Conservation (phyloP, 2,797 vertebrate genomes). For the Gila robusta region DNA sequence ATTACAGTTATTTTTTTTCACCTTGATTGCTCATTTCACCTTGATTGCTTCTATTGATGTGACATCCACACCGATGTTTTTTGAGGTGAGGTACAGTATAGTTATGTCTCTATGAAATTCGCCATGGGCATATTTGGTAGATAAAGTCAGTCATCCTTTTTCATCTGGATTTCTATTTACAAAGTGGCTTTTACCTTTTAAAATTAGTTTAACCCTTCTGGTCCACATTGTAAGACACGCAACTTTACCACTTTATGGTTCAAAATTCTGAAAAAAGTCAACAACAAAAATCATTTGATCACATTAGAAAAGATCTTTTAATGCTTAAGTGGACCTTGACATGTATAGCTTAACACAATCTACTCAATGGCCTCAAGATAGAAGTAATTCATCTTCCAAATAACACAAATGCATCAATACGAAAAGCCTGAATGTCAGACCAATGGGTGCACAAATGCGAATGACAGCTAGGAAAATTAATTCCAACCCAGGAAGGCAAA, state of each 20-base stretch:
- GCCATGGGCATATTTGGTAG: neutral
- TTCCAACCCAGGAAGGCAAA: neutral
- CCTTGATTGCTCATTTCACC: neutral
- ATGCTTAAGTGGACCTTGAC: conserved; percentile 41
- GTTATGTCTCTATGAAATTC: conserved; percentile 20
- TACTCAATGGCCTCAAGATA: conserved; percentile 42
- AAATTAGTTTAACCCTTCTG: conserved; percentile 51
- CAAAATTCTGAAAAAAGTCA: conserved; percentile 35
- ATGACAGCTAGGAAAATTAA: conserved; percentile 6
- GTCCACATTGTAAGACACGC: conserved; percentile 23
- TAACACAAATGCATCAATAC: conserved; percentile 28
- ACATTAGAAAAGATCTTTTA: conserved; percentile 47
- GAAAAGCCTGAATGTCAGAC: conserved; percentile 34
- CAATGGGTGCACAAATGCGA: neutral
- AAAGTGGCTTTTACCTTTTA: conserved; percentile 59
- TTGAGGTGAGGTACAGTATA: conserved; percentile 9
- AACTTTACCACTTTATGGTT: conserved; percentile 51
- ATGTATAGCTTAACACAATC: conserved; percentile 56
- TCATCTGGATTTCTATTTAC: conserved; percentile 49
- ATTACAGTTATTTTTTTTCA: neutral
- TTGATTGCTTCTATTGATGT: conserved; percentile 36
- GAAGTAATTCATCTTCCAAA: conserved; percentile 55
- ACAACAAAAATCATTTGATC: conserved; percentile 23
- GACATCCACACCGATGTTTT: conserved; percentile 34
- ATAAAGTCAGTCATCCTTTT: conserved; percentile 40